Evolutionary conservation across 2,888 invertebrate genomes (phyloP), one percentile per base, ranked within the genome.

Genomic region (Petrophora chlorosata): DNA sequence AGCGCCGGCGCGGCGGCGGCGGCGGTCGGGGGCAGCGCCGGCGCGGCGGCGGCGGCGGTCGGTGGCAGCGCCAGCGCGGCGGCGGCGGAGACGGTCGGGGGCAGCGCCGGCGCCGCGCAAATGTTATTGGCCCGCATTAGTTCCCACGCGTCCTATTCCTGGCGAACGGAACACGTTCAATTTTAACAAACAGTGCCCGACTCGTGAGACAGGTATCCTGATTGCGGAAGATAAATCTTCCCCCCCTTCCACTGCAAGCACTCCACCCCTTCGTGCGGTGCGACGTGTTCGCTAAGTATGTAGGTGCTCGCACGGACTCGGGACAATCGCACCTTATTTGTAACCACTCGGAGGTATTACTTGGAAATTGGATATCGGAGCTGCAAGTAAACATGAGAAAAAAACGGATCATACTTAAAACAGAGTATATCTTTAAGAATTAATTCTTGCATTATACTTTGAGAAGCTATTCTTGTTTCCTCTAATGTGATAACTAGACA

Each of bases 301-400:
- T 15, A 22, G 39, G 28, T 35, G 46, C 49, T 54, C 39, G 34
- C 30, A 42, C 9, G 8, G 35, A 23, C 44, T 36, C 23, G 23
- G 16, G 46, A 49, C 46, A 47, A 54, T 54, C 36, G 32, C 40
- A 33, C 34, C 50, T 47, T 46, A 43, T 54, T 53, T 53, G 53
- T 41, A 35, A 34, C 35, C 35, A 23, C 13, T 29, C 25, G 35
- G 17, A 35, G 34, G 30, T 47, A 30, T 47, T 15, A 16, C 17
- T 15, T 17, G 16, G 7, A 13, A 17, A 14, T 29, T n/a, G 33
- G 19, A 34, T n/a, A n/a, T 34, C 33, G 19, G 8, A 2, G 22
- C 12, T 34, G 12, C 1, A 12, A 13, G 10, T 17, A 12, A 0
- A 22, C 3, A 13, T 19, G 12, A 19, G 12, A 3, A 22, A 34